These are phyloP conservation scores for Sorex maritimensis DNA, from an alignment of 2,797 vertebrate genomes.

Conservation along the genomic window DNA sequence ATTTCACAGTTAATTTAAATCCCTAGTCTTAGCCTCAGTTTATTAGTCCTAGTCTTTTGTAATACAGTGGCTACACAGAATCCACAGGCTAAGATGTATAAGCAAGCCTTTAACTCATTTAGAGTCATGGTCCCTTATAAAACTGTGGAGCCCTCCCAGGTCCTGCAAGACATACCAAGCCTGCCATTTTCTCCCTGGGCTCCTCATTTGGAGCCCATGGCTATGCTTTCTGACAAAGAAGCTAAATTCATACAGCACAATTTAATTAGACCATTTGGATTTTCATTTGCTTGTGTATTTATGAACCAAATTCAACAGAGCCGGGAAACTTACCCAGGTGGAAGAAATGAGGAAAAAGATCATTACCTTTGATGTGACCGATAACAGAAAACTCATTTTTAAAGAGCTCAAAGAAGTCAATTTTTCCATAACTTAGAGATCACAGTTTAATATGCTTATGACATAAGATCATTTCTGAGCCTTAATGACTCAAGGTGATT, in stretches of 20 bases:
- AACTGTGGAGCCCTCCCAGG: background rate
- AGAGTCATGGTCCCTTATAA: background rate
- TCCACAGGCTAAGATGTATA: slow-evolving; percentile 42
- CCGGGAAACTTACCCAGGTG: slow-evolving; percentile 49
- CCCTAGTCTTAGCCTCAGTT: slow-evolving; percentile 27
- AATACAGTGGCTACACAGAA: slow-evolving; percentile 46
- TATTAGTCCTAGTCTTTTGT: slow-evolving; percentile 41
- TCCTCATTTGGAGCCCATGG: background rate
- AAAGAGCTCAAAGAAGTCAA: slow-evolving; percentile 53
- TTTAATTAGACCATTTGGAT: slow-evolving; percentile 57
- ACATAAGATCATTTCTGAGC: background rate
- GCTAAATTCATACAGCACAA: background rate
- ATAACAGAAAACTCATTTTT: slow-evolving; percentile 29
- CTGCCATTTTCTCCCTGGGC: background rate
- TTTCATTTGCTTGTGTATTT: slow-evolving; percentile 64
- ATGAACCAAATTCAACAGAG: slow-evolving; percentile 58
- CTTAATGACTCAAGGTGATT: background rate
- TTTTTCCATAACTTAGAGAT: slow-evolving; percentile 54
- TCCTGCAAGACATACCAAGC: accelerated
- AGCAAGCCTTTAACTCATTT: slow-evolving; percentile 56
- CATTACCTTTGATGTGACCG: slow-evolving; percentile 60
- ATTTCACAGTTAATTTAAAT: slow-evolving; percentile 71
- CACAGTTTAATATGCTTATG: slow-evolving; percentile 41
- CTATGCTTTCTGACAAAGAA: background rate
- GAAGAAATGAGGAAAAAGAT: slow-evolving; percentile 68